Percentiles rank a stretch among this genome's conserved stretches.
phyloP scores from a whole-genome alignment of 2,888 invertebrate genomes.

The Drosophila conformis region DNA sequence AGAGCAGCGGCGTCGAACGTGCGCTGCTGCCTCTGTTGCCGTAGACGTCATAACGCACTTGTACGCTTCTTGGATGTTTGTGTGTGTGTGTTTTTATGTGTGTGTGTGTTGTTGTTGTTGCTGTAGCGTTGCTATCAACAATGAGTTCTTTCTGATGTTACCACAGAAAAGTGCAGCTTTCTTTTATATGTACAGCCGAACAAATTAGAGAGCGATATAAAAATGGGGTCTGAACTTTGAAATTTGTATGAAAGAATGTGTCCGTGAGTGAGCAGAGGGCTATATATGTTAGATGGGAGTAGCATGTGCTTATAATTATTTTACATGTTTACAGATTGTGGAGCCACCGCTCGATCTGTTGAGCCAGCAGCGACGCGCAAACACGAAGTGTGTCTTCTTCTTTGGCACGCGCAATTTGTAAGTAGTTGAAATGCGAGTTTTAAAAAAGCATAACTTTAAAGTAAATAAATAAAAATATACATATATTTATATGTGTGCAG shows the following conservation, averaged over 20 bases:
- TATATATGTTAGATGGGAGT: not conserved
- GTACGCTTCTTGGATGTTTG: slow-evolving; percentile 46
- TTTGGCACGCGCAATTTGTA: slow-evolving; percentile 98
- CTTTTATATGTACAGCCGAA: slow-evolving; percentile 31
- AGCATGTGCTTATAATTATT: slow-evolving; percentile 9
- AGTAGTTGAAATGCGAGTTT: slow-evolving; percentile 85
- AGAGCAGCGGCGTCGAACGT: slow-evolving; percentile 44
- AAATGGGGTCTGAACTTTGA: slow-evolving; percentile 36
- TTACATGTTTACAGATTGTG: slow-evolving; percentile 88
- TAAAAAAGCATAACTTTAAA: not conserved
- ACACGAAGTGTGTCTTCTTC: slow-evolving; percentile 94
- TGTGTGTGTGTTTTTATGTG: slow-evolving; percentile 8
- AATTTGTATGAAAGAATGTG: not conserved
- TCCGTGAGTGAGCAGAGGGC: not conserved
- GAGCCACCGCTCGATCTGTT: slow-evolving; percentile 91
- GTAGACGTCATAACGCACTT: slow-evolving; percentile 73
- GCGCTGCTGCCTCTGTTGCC: slow-evolving; percentile 31
- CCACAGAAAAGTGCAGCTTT: slow-evolving; percentile 34
- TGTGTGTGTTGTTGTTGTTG: slow-evolving; percentile 1
- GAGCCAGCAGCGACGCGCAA: slow-evolving; percentile 90
- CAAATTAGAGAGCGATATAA: not conserved
- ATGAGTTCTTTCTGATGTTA: slow-evolving; percentile 11
- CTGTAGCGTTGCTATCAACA: slow-evolving; percentile 39
- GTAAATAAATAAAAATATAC: not conserved
- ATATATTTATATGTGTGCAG: slow-evolving; percentile 84